These are phyloP conservation scores for Sphaerophoria taeniata DNA, from an alignment of 2,888 invertebrate species.

Conservation along the genomic window DNA sequence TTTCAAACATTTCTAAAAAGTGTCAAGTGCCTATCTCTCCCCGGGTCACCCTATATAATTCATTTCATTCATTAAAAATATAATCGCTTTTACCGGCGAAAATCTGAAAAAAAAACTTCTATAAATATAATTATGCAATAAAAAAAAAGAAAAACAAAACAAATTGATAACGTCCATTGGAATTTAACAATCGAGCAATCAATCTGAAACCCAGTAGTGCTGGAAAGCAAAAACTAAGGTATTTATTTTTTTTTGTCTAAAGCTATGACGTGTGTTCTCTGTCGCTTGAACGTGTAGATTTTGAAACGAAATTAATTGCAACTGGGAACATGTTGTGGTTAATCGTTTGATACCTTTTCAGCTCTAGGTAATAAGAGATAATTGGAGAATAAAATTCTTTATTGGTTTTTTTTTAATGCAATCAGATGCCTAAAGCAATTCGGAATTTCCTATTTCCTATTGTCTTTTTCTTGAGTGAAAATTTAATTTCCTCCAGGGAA, in stretches of 20 bases:
- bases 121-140: constrained; percentile 12
- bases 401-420: constrained; percentile 11
- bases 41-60: not conserved
- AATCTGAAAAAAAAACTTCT: not conserved
- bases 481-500: too few relatives aligned
- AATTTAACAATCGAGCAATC: not conserved
- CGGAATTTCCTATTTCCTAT: not conserved
- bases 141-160: not conserved
- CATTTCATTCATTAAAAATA: constrained; percentile 2
- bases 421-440: constrained; percentile 1
- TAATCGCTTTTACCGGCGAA: constrained; percentile 17
- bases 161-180: not conserved
- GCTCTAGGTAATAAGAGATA: not conserved
- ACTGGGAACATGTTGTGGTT: not conserved
- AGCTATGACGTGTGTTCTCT: not conserved
- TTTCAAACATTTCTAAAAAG: too few relatives aligned
- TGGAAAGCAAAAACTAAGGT: not conserved
- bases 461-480: too few relatives aligned
- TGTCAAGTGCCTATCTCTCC: too few relatives aligned
- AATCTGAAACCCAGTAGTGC: not conserved
- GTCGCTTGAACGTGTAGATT: not conserved
- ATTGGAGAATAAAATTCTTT: constrained; percentile 20
- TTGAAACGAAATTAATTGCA: not conserved
- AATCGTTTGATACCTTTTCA: not conserved
- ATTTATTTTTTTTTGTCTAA: constrained; percentile 11